Evolutionary conservation across 2,113 vertebrate species (phyloP), one percentile per base, ranked within the genome.

Genomic region (Marmota flaviventris): DNA sequence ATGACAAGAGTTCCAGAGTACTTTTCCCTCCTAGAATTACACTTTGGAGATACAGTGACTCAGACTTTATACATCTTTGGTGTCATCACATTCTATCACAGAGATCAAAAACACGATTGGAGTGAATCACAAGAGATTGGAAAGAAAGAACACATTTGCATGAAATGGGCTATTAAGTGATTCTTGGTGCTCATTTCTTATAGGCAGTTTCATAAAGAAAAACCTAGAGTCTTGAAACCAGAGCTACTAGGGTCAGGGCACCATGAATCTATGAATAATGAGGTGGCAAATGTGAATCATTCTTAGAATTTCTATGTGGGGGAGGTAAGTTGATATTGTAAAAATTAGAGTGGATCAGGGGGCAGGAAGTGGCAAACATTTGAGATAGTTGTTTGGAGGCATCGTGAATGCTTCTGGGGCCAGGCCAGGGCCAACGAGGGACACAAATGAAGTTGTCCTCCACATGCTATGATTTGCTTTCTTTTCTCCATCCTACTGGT

Each of bases 171-270:
- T 32, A 8, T 37, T 45, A 25, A 11, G 24, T 37, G 76, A 45
- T 42, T 25, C 56, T 16, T 25, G 42, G 20, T 73, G 13, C 51
- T 6, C 13, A 58, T 9, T 87, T 78, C 86, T 77, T 14, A 45
- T 37, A 86, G 39, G 39, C 27, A 63, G 32, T 82, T 93, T 91
- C 53, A 65, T 88, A 88, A 78, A 34, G 45, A 79, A 72, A 91
- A 67, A 0, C 32, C 65, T 5, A 2, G 2, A 27, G 53, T 79
- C 18, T 75, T 17, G 65, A 89, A 88, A 89, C 53, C 72, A 88
- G 25, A 84, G 16, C n/a, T 73, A 14, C 27, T 39, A 10, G 37
- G 81, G 5, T 18, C 67, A 29, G 51, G 9, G 11, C 34, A 81
- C 37, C 56, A 75, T 58, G 34, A 37, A 11, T 8, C 17, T 8